phyloP scores from a whole-genome alignment of 2,888 invertebrate species.

The Neuroscelio doddi region DNA sequence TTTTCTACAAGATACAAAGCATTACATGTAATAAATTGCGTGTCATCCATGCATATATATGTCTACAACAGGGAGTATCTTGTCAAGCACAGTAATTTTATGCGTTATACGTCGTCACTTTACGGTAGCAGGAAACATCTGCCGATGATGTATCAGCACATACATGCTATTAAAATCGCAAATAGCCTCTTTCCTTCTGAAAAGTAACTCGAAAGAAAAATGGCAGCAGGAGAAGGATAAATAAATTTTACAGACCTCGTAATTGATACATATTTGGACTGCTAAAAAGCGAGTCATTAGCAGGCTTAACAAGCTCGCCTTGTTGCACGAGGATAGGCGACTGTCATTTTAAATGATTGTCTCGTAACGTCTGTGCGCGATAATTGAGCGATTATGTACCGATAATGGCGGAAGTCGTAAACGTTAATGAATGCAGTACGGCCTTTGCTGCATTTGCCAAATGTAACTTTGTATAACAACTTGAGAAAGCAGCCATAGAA shows the following conservation, averaged over 20 bases:
- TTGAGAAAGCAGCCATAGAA: no score
- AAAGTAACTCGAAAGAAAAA: background rate
- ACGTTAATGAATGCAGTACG: conserved; percentile 5
- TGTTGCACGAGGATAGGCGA: background rate
- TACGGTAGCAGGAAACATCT: conserved; percentile 12
- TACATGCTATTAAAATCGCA: conserved; percentile 10
- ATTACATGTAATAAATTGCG: background rate
- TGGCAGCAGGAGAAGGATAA: background rate
- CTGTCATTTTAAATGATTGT: conserved; percentile 2
- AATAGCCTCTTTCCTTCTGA: background rate
- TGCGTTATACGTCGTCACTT: conserved; percentile 13
- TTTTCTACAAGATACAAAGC: background rate
- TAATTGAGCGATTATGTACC: conserved; percentile 14
- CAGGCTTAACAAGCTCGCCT: background rate
- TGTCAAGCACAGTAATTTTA: conserved; percentile 1
- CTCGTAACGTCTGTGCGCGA: background rate
- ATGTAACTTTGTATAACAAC: no score
- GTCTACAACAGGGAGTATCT: conserved; percentile 1
- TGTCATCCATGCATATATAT: background rate
- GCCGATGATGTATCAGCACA: conserved; percentile 15
- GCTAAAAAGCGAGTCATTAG: background rate
- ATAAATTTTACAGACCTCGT: conserved; percentile 3
- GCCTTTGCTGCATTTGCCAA: no score
- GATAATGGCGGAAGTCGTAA: conserved; percentile 18
- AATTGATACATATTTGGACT: conserved; percentile 3